Evolutionary conservation across 2,888 invertebrate species (phyloP), one percentile per base, ranked within the genome.

Genomic region (Flabesymbios commensalis): DNA sequence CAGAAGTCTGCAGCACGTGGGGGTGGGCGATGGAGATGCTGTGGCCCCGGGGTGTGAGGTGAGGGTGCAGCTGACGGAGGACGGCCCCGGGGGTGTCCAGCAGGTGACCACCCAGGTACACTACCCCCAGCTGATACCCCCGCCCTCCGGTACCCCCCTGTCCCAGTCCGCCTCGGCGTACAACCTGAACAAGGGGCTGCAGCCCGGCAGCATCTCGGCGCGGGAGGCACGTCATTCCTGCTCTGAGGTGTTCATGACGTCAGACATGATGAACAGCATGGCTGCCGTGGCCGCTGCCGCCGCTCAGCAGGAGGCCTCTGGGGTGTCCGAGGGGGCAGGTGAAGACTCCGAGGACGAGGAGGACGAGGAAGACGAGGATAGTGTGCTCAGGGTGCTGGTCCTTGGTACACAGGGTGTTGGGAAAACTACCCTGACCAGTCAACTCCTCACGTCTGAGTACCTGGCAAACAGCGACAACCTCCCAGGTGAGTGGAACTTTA

Each of bases 391-490:
- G 74, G 87, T 89, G 59, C 86, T 87, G 49, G 88, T 89, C 85
- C 79, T 89, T 57, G 89, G 89, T 3, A 86, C 86, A 31, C 82
- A 87, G n/a, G 88, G 88, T 41, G 89, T 89, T 32, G 89, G 89
- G 4, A 89, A 89, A 81, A 88, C 88, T 14, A 87, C 89, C 24
- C 84, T 89, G 67, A 88, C 88, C 10, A 87, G 87, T 67, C 89
- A 89, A 79, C 89, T 89, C 78, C 87, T 88, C 71, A 88, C 88
- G 49, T 89, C 89, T 65, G 89, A 89, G 78, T 88, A 88, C 74
- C 87, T 88, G 71, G 88, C 88, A 75, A 88, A 87, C 61, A 88
- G 88, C 75, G 88, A 89, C 76, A 93, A 93, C 17, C 93, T 92
- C 47, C 63, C 71, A 42, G 78, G 78, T 78, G 67, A 72, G 76